phyloP scores from a whole-genome alignment of 2,113 vertebrate genomes.

The Scomber scombrus region DNA sequence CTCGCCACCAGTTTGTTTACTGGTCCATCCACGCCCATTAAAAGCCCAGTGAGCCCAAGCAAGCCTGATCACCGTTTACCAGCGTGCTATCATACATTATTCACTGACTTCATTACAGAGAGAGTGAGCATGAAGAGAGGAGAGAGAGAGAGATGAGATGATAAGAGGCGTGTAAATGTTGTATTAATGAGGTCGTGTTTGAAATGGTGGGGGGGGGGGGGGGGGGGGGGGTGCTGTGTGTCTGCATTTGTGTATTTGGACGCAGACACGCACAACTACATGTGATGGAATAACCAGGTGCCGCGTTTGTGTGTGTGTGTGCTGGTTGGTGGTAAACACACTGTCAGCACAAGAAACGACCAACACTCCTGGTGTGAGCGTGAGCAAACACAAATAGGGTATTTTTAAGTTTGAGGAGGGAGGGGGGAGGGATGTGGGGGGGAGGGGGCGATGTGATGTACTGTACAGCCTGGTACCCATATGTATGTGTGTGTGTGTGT shows the following conservation, averaged over 20 bases:
- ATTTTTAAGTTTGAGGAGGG: constrained; percentile 30
- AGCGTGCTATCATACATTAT: constrained; percentile 78
- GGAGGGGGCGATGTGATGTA: not conserved
- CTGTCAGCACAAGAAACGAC: constrained; percentile 48
- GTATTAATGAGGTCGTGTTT: constrained; percentile 81
- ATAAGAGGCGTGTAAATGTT: constrained; percentile 74
- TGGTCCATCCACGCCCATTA: constrained; percentile 69
- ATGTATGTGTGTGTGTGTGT: not conserved
- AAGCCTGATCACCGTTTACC: constrained; percentile 70
- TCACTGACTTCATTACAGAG: constrained; percentile 67
- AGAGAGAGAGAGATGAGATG: constrained; percentile 55
- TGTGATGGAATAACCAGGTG: constrained; percentile 54
- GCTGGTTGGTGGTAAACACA: constrained; percentile 49
- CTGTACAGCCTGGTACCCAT: constrained; percentile 20
- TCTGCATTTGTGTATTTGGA: constrained; percentile 38
- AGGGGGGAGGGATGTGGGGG: not conserved
- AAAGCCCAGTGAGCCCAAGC: constrained; percentile 66
- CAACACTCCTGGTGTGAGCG: constrained; percentile 46
- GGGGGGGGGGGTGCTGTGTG: not conserved
- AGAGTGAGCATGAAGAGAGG: not conserved
- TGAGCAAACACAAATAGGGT: constrained; percentile 25
- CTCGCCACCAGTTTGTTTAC: constrained; percentile 70
- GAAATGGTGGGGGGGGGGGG: constrained; percentile 43
- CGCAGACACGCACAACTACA: constrained; percentile 29
- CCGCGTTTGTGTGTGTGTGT: constrained; percentile 13